Base-by-base conservation (phyloP, 2,888 invertebrate species). In the Crioceris asparagi region DNA sequence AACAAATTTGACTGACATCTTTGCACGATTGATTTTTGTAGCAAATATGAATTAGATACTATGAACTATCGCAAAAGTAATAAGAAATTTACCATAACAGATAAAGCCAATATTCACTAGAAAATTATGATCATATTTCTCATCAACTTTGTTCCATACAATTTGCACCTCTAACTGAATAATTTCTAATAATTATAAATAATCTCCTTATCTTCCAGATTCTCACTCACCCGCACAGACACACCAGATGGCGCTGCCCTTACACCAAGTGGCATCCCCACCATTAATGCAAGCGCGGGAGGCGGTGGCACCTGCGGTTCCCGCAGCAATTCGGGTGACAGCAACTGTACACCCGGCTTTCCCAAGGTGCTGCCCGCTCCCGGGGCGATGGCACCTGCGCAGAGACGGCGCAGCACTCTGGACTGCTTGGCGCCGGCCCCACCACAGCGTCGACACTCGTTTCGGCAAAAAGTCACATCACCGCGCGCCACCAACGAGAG, bases 361-460 rank as follows among this genome's bases (percentile, higher is more conserved):
- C 82, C 81, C 2, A 78, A 82, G 53, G 81, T 82, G 41, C 68
- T 80, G 37, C 81, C 82, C 3, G 74, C 77, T 17, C 80, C 79
- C 27, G 80, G 79, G 1, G 74, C 77, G 4, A 68, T 72, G 23
- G 73, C 75, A 1, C 51, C 64, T 14, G 63, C 68, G 25, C 65
- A 64, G 40, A 65, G 74, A 17, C 57, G 62, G 27, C 75, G 72
- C 0, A 72, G 80, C 25, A 79, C 80, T 1, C 60, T 82, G 48
- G 82, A 82, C 57, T 58, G 59, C 29, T 55, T 30, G 15, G 57
- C 56, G 25, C 61, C 61, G 4, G 56, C 63, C 3, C 59, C 64
- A 7, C 54, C 56, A 6, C 59, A 62, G 4, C 57, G 71, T 19
- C 67, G 68, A 4, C 69, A 70, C 8, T 70, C 70, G 12, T 72